Base-by-base conservation (phyloP, 2,888 invertebrate genomes). In the Anoncus sp. region DNA sequence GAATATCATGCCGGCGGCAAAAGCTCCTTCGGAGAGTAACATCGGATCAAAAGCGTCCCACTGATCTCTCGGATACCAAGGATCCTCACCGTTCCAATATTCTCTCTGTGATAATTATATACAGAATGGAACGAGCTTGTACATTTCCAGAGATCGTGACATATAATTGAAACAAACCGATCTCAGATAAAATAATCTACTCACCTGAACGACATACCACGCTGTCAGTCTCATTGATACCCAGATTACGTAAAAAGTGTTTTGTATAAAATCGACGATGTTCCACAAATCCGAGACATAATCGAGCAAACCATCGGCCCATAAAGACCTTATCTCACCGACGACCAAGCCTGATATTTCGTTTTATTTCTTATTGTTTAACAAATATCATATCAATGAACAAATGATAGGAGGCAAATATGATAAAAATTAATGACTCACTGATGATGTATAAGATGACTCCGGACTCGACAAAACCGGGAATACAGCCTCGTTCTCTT, bases 241-340 rank as follows among this genome's bases (percentile, higher is more conserved):
- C 94, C 99, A 99, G 49, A 97, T 96, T 22, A 99, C 96, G 90
- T 99, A 99, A 86, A 99, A 96, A 85, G 97, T 95, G 90, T 99
- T 99, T 7, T 99, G 99, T 85, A 98, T 96, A 90, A 99, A 99
- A 92, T 99, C 99, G 4, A 99, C 96, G 78, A 99, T 97, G 90
- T 99, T 99, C 99, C 99, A 99, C 81, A 99, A 94, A 91, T 99
- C 99, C 83, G 96, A 96, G 53, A 97, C 94, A 90, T 99, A 99
- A 83, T 98, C 98, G 84, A 95, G 92, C 7, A 99, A 92, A 0
- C 99, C 99, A 69, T 96, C 97, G 2, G 95, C 94, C 96, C 98
- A 99, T 10, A 99, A 92, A 3, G 98, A 94, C 89, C 97, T 95
- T 81, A 99, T 95, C 93, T 99, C 99, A 38, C 96, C 96, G 95